Percentiles rank a stretch among this genome's conserved stretches.
Conservation (phyloP, 2,113 vertebrate genomes). For the Marmota monax region DNA sequence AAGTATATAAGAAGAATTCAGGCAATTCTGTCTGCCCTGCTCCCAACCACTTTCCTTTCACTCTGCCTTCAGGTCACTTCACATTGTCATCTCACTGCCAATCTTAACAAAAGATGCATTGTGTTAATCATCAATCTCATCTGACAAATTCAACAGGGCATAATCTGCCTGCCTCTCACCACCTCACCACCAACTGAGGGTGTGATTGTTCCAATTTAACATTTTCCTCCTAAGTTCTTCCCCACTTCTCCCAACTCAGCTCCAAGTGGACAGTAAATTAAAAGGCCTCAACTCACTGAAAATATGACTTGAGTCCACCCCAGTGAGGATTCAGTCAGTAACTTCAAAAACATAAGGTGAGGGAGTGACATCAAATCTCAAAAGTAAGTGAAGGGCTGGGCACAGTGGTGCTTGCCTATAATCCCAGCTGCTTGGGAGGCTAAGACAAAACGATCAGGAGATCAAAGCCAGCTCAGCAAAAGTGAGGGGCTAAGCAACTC, state of each 20-base stretch:
- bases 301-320: not conserved
- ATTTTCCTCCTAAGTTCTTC: not conserved
- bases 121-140: not conserved
- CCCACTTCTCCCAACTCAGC: not conserved
- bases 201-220: not conserved
- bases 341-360: not conserved
- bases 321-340: not conserved
- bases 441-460: no score
- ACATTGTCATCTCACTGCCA: not conserved
- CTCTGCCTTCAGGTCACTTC: not conserved
- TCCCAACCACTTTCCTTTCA: not conserved
- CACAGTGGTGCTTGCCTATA: no score
- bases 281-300: not conserved
- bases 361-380: not conserved
- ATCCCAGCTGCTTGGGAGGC: no score
- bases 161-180: not conserved
- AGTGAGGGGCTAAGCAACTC: no score
- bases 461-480: no score
- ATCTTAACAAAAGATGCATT: not conserved
- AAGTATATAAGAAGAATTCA: not conserved
- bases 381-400: not conserved
- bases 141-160: not conserved
- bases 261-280: not conserved
- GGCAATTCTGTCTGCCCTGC: not conserved
- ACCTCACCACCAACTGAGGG: not conserved